Conservation (phyloP, 2,888 invertebrate species). For the Acanthosepion lycidas region DNA sequence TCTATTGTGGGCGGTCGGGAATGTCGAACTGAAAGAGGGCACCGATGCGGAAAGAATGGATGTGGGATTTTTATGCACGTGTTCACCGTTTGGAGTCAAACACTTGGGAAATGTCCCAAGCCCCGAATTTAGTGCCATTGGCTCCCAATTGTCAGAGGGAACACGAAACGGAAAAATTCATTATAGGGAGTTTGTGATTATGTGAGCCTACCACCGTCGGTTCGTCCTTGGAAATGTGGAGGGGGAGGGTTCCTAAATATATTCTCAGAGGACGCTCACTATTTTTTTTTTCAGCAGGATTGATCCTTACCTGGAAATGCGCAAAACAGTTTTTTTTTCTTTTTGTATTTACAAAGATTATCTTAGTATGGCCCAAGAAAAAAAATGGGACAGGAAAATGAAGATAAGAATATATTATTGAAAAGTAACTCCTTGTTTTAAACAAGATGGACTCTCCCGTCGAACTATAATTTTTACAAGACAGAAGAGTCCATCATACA, state of each 20-base stretch:
- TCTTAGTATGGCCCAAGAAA: no score
- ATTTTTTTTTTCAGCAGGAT: not conserved
- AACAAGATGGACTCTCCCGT: no score
- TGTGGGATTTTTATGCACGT: slow-evolving; percentile 7
- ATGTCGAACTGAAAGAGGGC: not conserved
- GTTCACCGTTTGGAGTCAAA: not conserved
- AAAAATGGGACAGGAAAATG: no score
- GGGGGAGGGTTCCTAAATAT: not conserved
- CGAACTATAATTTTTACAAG: no score
- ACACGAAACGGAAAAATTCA: not conserved
- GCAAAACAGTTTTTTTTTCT: not conserved
- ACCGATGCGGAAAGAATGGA: not conserved
- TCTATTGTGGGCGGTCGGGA: not conserved
- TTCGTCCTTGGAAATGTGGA: not conserved
- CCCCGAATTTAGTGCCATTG: not conserved
- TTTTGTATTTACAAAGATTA: not conserved
- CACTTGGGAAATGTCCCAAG: slow-evolving; percentile 13
- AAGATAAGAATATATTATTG: no score
- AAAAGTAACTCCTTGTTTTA: no score
- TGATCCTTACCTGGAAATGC: not conserved
- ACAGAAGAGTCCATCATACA: no score
- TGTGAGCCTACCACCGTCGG: not conserved
- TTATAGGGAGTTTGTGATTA: not conserved
- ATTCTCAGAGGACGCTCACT: not conserved
- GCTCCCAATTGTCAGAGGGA: not conserved